These are phyloP conservation scores for Triplophysa rosa DNA, from an alignment of 2,113 vertebrate genomes.

Conservation along the genomic window DNA sequence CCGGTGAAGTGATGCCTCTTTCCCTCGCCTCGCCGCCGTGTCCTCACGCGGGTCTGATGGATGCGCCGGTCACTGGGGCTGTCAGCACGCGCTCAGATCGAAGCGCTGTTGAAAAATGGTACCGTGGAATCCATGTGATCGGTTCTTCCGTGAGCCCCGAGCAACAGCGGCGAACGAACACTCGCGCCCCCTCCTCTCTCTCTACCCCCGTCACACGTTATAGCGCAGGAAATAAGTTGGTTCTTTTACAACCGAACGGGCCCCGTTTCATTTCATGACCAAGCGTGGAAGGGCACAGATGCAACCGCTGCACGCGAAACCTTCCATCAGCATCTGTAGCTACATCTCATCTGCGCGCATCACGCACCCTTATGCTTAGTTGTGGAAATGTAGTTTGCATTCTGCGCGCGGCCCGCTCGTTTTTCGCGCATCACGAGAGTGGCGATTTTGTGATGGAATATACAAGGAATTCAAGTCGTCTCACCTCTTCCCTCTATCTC, in stretches of 20 bases:
- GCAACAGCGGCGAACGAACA: constrained; percentile 61
- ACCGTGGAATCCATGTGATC: constrained; percentile 58
- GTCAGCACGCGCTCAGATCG: constrained; percentile 67
- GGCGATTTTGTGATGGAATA: constrained; percentile 39
- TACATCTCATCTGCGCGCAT: constrained; percentile 1
- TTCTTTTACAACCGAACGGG: constrained; percentile 26
- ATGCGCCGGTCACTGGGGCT: constrained; percentile 68
- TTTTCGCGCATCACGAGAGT: constrained; percentile 27
- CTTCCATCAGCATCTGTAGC: constrained; percentile 12
- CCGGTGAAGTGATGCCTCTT: constrained; percentile 65
- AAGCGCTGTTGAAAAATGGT: constrained; percentile 59
- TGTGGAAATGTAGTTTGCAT: not conserved
- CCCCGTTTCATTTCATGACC: constrained; percentile 28
- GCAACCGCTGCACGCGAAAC: not conserved
- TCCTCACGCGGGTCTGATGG: constrained; percentile 59
- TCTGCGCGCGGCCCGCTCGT: not conserved
- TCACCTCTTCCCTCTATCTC: constrained; percentile 41
- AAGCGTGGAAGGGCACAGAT: constrained; percentile 2
- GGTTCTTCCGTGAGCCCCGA: constrained; percentile 65
- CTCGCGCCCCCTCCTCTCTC: constrained; percentile 3
- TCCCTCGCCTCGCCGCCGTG: constrained; percentile 11
- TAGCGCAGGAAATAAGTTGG: constrained; percentile 56
- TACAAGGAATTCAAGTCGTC: constrained; percentile 19
- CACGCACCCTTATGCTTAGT: not conserved
- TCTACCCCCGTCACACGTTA: constrained; percentile 52